Evolutionary conservation across 2,888 invertebrate species (phyloP).

Genomic region (Eupithecia dodoneata): DNA sequence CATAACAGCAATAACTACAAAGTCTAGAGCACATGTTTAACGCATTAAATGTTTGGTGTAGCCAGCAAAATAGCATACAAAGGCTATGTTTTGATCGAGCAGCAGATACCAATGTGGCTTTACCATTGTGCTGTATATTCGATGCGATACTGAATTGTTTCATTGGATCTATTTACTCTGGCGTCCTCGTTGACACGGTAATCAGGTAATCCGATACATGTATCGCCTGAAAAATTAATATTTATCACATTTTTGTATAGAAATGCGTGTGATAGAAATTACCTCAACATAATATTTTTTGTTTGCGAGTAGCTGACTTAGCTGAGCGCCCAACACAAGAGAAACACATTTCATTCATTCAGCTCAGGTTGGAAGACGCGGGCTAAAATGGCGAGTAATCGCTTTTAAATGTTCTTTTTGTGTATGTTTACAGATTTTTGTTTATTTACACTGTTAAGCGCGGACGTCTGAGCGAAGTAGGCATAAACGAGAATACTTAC

Average conservation of each 20-base stretch:
- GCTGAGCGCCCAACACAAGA: constrained; percentile 8
- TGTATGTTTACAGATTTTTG: constrained; percentile 79
- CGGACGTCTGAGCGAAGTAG: constrained; percentile 43
- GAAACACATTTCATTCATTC: constrained; percentile 17
- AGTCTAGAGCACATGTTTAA: constrained; percentile 58
- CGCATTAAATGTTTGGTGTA: constrained; percentile 43
- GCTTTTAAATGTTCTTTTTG: constrained; percentile 70
- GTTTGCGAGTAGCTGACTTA: constrained; percentile 42
- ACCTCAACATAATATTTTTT: constrained; percentile 46
- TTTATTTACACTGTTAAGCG: constrained; percentile 77
- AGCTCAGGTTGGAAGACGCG: constrained; percentile 44
- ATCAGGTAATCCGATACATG: constrained; percentile 61
- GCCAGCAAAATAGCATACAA: constrained; percentile 54
- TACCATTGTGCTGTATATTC: constrained; percentile 76
- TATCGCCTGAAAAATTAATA: constrained; percentile 36
- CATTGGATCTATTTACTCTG: constrained; percentile 68
- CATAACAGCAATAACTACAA: constrained; percentile 51
- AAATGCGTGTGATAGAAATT: constrained; percentile 41
- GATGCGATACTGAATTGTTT: constrained; percentile 71
- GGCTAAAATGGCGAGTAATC: constrained; percentile 66
- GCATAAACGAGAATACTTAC: constrained; percentile 15
- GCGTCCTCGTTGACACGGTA: constrained; percentile 58
- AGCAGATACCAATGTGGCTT: constrained; percentile 72
- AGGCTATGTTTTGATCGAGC: constrained; percentile 82
- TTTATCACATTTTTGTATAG: constrained; percentile 36